Evolutionary conservation across 1,140 invertebrate species (phyloP).

Genomic region (Linepithema humile): DNA sequence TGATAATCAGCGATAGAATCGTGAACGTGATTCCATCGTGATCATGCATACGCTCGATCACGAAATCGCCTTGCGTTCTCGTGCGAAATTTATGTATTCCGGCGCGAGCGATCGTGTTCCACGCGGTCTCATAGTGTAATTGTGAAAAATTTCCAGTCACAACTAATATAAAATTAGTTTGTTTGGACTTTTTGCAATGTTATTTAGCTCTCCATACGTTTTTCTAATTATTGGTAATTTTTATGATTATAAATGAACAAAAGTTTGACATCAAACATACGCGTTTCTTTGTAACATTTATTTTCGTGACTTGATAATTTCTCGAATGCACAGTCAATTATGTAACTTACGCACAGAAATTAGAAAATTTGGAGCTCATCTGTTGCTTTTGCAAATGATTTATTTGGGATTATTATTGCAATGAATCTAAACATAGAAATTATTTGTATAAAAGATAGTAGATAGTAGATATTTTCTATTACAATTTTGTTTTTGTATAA

Average conservation of each 20-base stretch:
- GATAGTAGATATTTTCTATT: neutral
- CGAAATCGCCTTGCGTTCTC: neutral
- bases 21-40: neutral
- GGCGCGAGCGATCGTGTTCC: neutral
- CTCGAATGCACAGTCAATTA: neutral
- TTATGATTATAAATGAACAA: neutral
- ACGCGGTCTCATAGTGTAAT: conserved; percentile 22
- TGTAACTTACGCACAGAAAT: neutral
- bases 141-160: conserved; percentile 54
- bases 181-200: neutral
- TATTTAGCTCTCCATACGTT: neutral
- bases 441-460: neutral
- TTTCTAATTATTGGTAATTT: neutral
- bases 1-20: neutral
- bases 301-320: neutral
- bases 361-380: neutral
- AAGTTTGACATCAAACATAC: neutral
- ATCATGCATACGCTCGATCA: neutral
- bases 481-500: neutral
- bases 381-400: neutral
- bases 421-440: neutral
- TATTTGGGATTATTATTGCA: neutral
- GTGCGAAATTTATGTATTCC: neutral
- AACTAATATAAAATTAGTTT: neutral
- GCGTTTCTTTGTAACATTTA: neutral